Evolutionary conservation across 2,888 invertebrate genomes (phyloP), one percentile per base, ranked within the genome.

Genomic region (Philereme vetulata): DNA sequence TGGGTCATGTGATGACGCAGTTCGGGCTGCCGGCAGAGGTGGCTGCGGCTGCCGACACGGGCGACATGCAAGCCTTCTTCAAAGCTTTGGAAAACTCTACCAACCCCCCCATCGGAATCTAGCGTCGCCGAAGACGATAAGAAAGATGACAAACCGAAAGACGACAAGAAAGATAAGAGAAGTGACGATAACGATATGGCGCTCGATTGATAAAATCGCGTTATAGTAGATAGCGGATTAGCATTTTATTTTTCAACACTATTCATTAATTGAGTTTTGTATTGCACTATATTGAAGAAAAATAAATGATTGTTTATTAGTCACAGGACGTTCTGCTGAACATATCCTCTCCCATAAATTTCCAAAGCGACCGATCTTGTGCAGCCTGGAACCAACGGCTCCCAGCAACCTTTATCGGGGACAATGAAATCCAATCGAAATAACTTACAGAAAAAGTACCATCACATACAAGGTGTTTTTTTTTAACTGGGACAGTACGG

Each of bases 1-100:
- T 99, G 77, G 99, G 98, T 44, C 98, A 99, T 0, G 96, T 99
- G 56, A 96, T 99, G 71, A 95, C 96, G 62, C 99, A 99, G 89
- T 97, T 99, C 82, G 97, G 97, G 56, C 93, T 99, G 43, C 96
- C 97, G 47, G 91, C 96, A 3, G 98, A 98, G 65, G 98, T 98
- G 4, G 96, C 98, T 0, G 94, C 95, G 32, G 98, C 99, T 6
- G 99, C 99, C 4, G 95, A 96, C 74, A 95, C 95, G 52, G 99
- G 99, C 53, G 97, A 98, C 83, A 95, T 98, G 93, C 97, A 98
- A 80, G 97, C 97, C 3, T 98, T 98, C 90, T 96, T 98, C 54
- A 96, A 95, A 80, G 98, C 98, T 4, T 93, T 98, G 69, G 97
- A 98, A 78, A 95, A 94, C 64, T 93, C 95, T 62, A 91, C 93